Base-by-base conservation (phyloP, 2,888 invertebrate genomes). In the Cinara cedri region DNA sequence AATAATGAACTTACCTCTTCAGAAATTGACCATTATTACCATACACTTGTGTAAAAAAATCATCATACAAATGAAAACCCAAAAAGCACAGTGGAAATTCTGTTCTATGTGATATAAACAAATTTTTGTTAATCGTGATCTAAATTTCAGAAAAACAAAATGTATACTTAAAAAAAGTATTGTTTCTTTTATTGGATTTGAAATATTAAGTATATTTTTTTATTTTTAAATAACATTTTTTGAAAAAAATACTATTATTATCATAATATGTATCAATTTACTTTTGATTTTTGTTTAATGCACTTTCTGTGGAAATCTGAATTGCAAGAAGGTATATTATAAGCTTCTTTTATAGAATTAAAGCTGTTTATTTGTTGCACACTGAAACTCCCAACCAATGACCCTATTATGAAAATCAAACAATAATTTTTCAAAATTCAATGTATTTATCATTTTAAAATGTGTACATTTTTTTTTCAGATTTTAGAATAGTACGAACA, bases 211-310 rank as follows among this genome's bases (percentile, higher is more conserved):
- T 34, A 34, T n/a, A n/a, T n/a, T n/a, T n/a, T n/a, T n/a, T 3
- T 34, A 6, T 3, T 34, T 34, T 34, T 34, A 34, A 34, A 34
- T 34, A 34, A 34, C 6, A 34, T 34, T 34, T 34, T 3, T 34
- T 6, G 3, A n/a, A n/a, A n/a, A n/a, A n/a, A 34, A 34, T 34
- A 34, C 34, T 34, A 34, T 4, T 34, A 34, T 34, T 4, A 34
- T 34, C 34, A 34, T 34, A 34, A 34, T 4, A 34, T 4, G n/a
- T n/a, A n/a, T n/a, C n/a, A 26, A 24, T 44, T 60, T 68, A 78
- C 76, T 49, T 78, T 78, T 11, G 76, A 68, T 70, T 42, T 78
- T 49, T 78, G 76, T 70, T 78, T 78, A 42, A 78, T 78, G 42
- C 76, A 78, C 49, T 78, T 78, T 60, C 68, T 70, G 34, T 78